Percentiles rank a stretch among this genome's conserved stretches.
These are phyloP conservation scores for Lutjanus erythropterus DNA, from an alignment of 2,113 vertebrate species.

Conservation along the genomic window DNA sequence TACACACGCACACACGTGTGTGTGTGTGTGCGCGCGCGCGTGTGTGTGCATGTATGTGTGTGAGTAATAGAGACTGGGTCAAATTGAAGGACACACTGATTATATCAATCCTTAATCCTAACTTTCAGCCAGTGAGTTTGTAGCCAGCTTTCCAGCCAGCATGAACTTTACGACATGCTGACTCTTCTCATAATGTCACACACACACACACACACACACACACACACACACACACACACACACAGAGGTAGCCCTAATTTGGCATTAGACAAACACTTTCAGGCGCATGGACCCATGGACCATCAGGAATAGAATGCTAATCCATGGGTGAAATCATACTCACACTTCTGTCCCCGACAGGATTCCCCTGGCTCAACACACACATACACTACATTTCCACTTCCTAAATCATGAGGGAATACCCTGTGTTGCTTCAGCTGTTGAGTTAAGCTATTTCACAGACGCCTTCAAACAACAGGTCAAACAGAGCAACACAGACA, in stretches of 20 bases:
- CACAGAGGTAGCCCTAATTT: slow-evolving; percentile 6
- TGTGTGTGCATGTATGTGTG: slow-evolving; percentile 5
- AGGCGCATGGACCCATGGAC: not conserved
- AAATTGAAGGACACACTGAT: slow-evolving; percentile 56
- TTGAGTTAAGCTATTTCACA: slow-evolving; percentile 36
- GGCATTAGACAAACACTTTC: slow-evolving; percentile 12
- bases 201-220: not conserved
- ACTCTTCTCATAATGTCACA: too few relatives aligned
- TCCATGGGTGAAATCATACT: slow-evolving; percentile 47
- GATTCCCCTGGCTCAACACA: slow-evolving; percentile 30
- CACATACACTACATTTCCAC: not conserved
- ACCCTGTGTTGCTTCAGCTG: slow-evolving; percentile 57
- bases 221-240: not conserved
- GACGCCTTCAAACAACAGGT: too few relatives aligned
- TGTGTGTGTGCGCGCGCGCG: not conserved
- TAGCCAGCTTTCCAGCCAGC: too few relatives aligned
- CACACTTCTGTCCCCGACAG: slow-evolving; percentile 25
- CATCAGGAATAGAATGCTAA: slow-evolving; percentile 21
- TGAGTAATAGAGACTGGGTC: slow-evolving; percentile 9
- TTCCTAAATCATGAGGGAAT: slow-evolving; percentile 45
- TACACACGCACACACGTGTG: too few relatives aligned
- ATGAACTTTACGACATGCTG: slow-evolving; percentile 41
- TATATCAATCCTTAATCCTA: slow-evolving; percentile 58
- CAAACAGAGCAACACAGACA: too few relatives aligned
- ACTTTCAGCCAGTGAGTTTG: slow-evolving; percentile 54